phyloP scores from a whole-genome alignment of 1,140 invertebrate genomes.

The Pogonognathellus flavescens region DNA sequence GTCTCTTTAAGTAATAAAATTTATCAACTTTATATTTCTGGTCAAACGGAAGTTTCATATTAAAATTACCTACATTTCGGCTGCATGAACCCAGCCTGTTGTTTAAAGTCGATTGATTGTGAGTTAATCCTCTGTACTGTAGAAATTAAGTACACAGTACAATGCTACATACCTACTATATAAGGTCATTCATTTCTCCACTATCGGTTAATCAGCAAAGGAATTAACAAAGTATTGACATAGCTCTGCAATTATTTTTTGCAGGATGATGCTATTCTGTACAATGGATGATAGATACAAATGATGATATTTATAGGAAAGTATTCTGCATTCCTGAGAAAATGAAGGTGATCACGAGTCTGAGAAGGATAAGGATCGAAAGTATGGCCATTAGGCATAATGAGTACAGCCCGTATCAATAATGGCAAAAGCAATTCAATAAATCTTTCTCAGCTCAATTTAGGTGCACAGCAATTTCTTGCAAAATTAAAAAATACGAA shows the following conservation, averaged over 20 bases:
- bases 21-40: no score
- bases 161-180: no score
- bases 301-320: neutral
- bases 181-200: no score
- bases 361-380: conserved; percentile 14
- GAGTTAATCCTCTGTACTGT: no score
- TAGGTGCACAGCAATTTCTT: conserved; percentile 37
- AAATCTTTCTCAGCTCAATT: conserved; percentile 32
- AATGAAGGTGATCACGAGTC: conserved; percentile 38
- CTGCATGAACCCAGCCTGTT: no score
- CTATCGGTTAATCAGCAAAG: neutral
- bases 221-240: neutral
- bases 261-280: neutral
- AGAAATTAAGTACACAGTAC: neutral
- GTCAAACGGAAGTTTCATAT: no score
- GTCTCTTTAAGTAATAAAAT: no score
- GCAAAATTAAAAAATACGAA: conserved; percentile 44
- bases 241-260: neutral
- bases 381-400: conserved; percentile 39
- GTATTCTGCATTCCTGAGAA: neutral
- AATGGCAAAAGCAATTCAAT: conserved; percentile 42
- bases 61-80: no score
- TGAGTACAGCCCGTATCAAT: conserved; percentile 40
- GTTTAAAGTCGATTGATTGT: no score
- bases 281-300: neutral